A percentile compares a stretch with the other conserved stretches of the same genome.
phyloP scores from a whole-genome alignment of 2,888 invertebrate genomes.

The Malthinus seriepunctatus region DNA sequence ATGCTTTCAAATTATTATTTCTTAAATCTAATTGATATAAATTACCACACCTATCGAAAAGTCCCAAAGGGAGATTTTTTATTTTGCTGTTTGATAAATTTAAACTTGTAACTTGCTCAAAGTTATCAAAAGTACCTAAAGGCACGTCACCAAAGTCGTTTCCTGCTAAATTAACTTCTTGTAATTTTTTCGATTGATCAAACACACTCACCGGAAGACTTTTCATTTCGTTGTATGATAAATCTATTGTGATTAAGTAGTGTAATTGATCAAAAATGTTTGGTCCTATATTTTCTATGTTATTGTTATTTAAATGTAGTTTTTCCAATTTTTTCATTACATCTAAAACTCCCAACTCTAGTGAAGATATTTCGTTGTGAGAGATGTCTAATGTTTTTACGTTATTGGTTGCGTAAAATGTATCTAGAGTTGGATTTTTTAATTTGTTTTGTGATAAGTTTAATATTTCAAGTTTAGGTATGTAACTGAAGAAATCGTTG shows the following conservation, averaged over 20 bases:
- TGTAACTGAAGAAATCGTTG: constrained; percentile 28
- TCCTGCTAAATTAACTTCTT: constrained; percentile 29
- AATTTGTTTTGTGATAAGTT: constrained; percentile 32
- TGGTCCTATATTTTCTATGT: constrained; percentile 21
- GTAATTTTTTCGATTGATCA: constrained; percentile 29
- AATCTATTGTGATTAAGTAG: constrained; percentile 28
- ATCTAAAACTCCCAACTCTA: constrained; percentile 34
- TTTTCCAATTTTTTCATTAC: constrained; percentile 24
- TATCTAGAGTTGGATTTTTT: constrained; percentile 31
- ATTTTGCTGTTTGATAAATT: constrained; percentile 14
- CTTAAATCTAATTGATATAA: constrained; percentile 31
- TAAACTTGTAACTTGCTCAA: constrained; percentile 1
- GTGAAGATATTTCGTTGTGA: constrained; percentile 29
- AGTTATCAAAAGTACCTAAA: constrained; percentile 11
- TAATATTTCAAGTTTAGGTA: constrained; percentile 24
- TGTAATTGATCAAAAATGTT: constrained; percentile 34
- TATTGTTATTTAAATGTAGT: constrained; percentile 33
- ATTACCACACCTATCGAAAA: background rate
- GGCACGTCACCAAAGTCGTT: constrained; percentile 9
- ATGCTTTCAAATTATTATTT: constrained; percentile 27
- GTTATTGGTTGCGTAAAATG: constrained; percentile 30
- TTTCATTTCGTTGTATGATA: constrained; percentile 31
- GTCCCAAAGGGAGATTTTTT: background rate
- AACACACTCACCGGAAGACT: constrained; percentile 32
- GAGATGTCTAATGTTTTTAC: constrained; percentile 32